These are phyloP conservation scores for Nautilus pompilius DNA, from an alignment of 1,140 invertebrate genomes.

Conservation along the genomic window DNA sequence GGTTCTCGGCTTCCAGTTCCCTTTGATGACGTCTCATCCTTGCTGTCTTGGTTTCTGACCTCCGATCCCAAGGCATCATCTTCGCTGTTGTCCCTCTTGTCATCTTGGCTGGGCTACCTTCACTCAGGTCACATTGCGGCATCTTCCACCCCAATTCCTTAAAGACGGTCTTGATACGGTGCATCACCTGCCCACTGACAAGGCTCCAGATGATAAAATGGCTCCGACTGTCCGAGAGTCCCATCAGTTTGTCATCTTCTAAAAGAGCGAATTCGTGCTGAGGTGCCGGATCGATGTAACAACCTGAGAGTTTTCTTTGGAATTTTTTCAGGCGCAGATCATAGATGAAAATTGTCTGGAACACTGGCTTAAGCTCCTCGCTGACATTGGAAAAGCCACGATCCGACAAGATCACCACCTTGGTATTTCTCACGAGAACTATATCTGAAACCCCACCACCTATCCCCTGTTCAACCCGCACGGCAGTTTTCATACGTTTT, in stretches of 20 bases:
- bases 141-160: constrained; percentile 28
- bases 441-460: constrained; percentile 41
- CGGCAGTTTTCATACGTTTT: constrained; percentile 34
- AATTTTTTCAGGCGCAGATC: constrained; percentile 43
- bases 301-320: constrained; percentile 36
- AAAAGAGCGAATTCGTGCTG: constrained; percentile 48
- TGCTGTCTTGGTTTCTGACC: constrained; percentile 35
- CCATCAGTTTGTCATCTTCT: constrained; percentile 43
- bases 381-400: constrained; percentile 34
- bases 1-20: constrained; percentile 33
- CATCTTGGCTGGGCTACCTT: constrained; percentile 8
- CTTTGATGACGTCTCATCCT: constrained; percentile 28
- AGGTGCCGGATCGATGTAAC: constrained; percentile 45
- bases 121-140: constrained; percentile 9
- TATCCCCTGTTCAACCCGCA: constrained; percentile 41
- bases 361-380: constrained; percentile 42
- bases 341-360: constrained; percentile 45
- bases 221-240: constrained; percentile 43
- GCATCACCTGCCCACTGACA: constrained; percentile 35
- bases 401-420: constrained; percentile 46
- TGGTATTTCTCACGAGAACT: constrained; percentile 41
- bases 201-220: constrained; percentile 52
- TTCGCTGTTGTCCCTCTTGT: constrained; percentile 21
- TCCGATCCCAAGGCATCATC: constrained; percentile 48
- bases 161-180: constrained; percentile 42